phyloP scores from a whole-genome alignment of 2,113 vertebrate species.

The Ptilonorhynchus violaceus region DNA sequence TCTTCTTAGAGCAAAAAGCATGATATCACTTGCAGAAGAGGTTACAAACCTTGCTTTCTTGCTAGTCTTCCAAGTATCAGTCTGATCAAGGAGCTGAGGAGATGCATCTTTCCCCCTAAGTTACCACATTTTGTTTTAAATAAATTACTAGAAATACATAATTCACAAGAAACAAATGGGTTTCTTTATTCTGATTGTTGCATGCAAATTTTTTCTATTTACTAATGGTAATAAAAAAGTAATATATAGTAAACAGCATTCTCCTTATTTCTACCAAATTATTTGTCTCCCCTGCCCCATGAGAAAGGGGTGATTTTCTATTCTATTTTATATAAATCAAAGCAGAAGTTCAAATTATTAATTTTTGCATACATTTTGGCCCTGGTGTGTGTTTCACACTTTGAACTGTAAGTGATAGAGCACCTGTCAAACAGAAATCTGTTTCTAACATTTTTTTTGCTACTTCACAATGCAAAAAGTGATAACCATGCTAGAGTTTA shows the following conservation, averaged over 20 bases:
- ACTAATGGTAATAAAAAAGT: not conserved
- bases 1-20: not conserved
- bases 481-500: not conserved
- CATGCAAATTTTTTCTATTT: not conserved
- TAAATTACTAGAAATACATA: not conserved
- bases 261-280: not conserved
- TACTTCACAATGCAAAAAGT: not conserved
- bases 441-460: not conserved
- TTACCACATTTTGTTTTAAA: not conserved
- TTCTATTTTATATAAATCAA: not conserved
- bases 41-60: not conserved
- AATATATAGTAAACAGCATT: not conserved
- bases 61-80: not conserved
- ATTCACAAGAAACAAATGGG: not conserved
- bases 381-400: not conserved
- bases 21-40: not conserved
- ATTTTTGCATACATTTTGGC: not conserved
- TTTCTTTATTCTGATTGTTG: not conserved
- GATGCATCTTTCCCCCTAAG: not conserved
- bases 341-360: not conserved
- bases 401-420: not conserved
- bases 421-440: not conserved
- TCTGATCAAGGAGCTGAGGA: not conserved
- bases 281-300: fast-evolving
- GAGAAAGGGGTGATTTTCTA: not conserved